Conservation (phyloP, 2,888 invertebrate genomes). For the Dynastes tityus region DNA sequence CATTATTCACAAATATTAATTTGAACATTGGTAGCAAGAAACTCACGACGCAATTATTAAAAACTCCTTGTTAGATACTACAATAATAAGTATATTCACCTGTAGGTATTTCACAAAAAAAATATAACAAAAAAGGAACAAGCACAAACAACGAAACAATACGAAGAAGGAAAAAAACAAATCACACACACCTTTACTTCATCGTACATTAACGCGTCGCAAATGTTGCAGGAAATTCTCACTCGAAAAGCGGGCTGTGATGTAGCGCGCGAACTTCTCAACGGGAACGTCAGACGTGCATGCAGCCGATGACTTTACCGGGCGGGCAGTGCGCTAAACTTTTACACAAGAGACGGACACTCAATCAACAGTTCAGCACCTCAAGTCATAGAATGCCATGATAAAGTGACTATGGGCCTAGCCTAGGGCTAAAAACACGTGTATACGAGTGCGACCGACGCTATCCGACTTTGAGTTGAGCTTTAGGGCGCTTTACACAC, state of each 20-base stretch:
- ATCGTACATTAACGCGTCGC: conserved; percentile 39
- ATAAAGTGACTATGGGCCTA: conserved; percentile 59
- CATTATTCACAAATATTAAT: too few species aligned
- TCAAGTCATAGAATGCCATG: conserved; percentile 61
- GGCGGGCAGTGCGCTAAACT: conserved; percentile 47
- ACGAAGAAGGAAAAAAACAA: conserved; percentile 6
- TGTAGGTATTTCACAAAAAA: conserved; percentile 2
- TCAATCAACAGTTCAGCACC: conserved; percentile 63
- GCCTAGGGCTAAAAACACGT: conserved; percentile 62
- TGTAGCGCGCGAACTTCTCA: conserved; percentile 39
- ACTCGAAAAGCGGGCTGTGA: conserved; percentile 24
- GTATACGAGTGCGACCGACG: conserved; percentile 58
- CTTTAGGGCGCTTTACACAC: conserved; percentile 45
- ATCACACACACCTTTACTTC: conserved; percentile 40
- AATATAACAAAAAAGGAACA: conserved; percentile 11
- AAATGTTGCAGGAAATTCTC: conserved; percentile 28
- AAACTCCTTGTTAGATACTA: too few species aligned
- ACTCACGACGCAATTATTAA: too few species aligned
- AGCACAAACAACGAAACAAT: conserved; percentile 16
- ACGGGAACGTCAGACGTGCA: conserved; percentile 34
- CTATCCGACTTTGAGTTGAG: conserved; percentile 51
- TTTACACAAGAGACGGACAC: conserved; percentile 56
- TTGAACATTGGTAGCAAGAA: too few species aligned
- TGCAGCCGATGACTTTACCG: conserved; percentile 30
- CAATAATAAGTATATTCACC: conserved; percentile 21